These are phyloP conservation scores for Euphonia xanthogaster DNA, from an alignment of 2,797 vertebrate species.

Conservation along the genomic window DNA sequence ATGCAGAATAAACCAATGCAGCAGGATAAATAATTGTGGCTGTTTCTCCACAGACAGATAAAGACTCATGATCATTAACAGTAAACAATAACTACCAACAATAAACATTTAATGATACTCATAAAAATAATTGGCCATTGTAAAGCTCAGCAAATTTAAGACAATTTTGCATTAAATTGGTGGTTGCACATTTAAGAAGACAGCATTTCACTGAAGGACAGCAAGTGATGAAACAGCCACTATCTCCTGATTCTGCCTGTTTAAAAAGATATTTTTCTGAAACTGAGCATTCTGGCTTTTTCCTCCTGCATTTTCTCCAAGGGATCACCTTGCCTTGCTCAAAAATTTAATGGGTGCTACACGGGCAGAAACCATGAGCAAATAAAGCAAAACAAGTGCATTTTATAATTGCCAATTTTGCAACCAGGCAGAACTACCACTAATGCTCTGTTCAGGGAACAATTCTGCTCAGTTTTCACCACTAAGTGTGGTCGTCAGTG, in stretches of 20 bases:
- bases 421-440: neutral
- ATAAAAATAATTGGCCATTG: constrained; percentile 15
- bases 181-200: neutral
- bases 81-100: constrained; percentile 16
- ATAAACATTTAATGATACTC: constrained; percentile 17
- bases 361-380: neutral
- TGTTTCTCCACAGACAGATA: neutral
- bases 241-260: neutral
- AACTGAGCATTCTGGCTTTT: neutral
- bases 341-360: neutral
- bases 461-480: neutral
- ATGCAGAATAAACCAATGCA: neutral
- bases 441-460: neutral
- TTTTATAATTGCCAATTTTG: neutral
- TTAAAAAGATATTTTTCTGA: neutral
- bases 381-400: neutral
- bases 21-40: neutral
- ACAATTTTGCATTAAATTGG: neutral
- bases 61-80: constrained; percentile 15
- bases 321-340: neutral
- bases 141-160: neutral
- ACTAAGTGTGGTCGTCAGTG: neutral
- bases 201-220: neutral
- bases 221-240: neutral
- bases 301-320: neutral